Evolutionary conservation across 2,113 vertebrate genomes (phyloP).

Genomic region (Melanostigma gelatinosum): DNA sequence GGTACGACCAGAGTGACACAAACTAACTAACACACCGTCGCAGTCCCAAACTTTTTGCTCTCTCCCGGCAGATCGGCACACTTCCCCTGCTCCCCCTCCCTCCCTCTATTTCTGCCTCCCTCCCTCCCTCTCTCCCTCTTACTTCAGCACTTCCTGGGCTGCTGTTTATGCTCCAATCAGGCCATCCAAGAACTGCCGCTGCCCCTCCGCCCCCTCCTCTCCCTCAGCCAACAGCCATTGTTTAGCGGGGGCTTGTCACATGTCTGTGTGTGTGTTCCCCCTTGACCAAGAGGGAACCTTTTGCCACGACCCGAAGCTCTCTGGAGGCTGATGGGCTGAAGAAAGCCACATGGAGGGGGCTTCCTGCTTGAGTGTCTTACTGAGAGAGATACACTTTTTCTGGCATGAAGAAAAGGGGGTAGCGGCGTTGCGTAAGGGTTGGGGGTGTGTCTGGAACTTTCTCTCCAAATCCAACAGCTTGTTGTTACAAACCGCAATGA

Average conservation of each 20-base stretch:
- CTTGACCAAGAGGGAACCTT: constrained; percentile 51
- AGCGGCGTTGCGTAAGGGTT: constrained; percentile 22
- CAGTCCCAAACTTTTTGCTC: constrained; percentile 75
- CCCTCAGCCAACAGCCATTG: constrained; percentile 72
- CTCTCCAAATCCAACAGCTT: constrained; percentile 73
- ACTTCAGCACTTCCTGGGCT: constrained; percentile 80
- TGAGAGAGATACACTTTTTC: constrained; percentile 47
- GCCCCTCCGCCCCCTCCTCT: constrained; percentile 40
- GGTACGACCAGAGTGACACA: constrained; percentile 50
- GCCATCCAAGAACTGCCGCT: constrained; percentile 67
- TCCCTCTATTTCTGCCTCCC: constrained; percentile 52
- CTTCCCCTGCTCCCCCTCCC: constrained; percentile 56
- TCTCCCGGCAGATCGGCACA: constrained; percentile 60
- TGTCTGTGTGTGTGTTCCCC: constrained; percentile 51
- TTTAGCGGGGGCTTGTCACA: constrained; percentile 74
- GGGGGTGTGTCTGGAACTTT: constrained; percentile 70
- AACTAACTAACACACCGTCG: constrained; percentile 40
- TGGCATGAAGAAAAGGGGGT: constrained; percentile 23
- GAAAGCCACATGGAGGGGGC: constrained; percentile 43
- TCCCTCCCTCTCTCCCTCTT: constrained; percentile 41
- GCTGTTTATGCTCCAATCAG: constrained; percentile 83
- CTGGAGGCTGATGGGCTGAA: constrained; percentile 21
- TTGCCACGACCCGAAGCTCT: constrained; percentile 34
- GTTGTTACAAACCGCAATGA: constrained; percentile 71
- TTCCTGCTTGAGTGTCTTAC: constrained; percentile 47